These are phyloP conservation scores for Hydrotaea diabolus DNA, from an alignment of 2,888 invertebrate genomes.

Conservation along the genomic window DNA sequence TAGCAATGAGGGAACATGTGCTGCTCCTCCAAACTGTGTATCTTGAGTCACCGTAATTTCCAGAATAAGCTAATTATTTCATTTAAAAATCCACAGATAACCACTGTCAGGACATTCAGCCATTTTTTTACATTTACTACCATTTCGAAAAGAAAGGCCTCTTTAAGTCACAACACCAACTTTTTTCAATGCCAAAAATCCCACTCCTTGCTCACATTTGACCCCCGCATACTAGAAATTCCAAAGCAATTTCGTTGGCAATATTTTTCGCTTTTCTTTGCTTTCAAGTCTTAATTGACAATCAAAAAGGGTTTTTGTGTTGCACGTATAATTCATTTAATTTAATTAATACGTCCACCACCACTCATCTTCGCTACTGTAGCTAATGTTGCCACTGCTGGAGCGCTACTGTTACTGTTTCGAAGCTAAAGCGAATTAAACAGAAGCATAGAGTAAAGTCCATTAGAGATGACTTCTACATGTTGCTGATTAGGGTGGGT, in stretches of 20 bases:
- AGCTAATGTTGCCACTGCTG: background rate
- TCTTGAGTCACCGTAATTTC: too few species aligned
- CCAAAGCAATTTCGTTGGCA: conserved; percentile 1
- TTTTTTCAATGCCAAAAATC: too few species aligned
- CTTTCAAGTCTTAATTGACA: conserved; percentile 55
- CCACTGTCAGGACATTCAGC: too few species aligned
- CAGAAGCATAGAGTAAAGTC: background rate
- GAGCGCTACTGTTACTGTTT: background rate
- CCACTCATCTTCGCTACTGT: background rate
- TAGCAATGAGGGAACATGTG: too few species aligned
- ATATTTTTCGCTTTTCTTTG: conserved; percentile 8
- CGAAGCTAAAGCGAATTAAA: too few species aligned
- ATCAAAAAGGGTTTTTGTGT: conserved; percentile 67
- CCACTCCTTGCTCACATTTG: too few species aligned
- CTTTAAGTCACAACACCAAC: too few species aligned
- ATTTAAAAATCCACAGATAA: too few species aligned
- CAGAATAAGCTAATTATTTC: too few species aligned
- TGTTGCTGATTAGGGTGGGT: background rate
- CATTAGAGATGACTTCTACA: background rate
- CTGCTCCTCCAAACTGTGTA: too few species aligned
- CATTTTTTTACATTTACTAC: too few species aligned
- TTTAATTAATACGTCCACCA: conserved; percentile 67
- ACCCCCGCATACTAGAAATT: background rate
- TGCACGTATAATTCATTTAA: conserved; percentile 66
- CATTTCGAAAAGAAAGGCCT: too few species aligned